phyloP scores from a whole-genome alignment of 2,888 invertebrate species.

The Acrocera orbiculus region DNA sequence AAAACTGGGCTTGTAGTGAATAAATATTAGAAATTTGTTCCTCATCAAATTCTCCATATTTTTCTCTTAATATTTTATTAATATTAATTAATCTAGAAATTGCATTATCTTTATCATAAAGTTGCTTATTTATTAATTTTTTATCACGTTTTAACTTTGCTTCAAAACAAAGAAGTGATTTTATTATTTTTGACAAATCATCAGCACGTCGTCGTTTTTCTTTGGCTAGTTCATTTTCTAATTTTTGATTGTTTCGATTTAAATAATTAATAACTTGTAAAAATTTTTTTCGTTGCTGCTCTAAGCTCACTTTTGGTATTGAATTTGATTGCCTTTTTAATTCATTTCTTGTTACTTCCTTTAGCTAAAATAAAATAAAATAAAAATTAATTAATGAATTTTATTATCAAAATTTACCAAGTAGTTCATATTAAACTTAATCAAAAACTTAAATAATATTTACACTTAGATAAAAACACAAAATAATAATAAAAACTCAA shows the following conservation, averaged over 20 bases:
- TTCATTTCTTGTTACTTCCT: too few species aligned
- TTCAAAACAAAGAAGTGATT: slow-evolving; percentile 28
- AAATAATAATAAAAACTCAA: too few species aligned
- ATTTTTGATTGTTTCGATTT: slow-evolving; percentile 25
- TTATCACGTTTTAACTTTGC: slow-evolving; percentile 29
- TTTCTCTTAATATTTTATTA: slow-evolving; percentile 23
- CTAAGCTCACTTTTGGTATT: slow-evolving; percentile 5
- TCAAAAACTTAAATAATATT: too few species aligned
- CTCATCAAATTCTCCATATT: slow-evolving; percentile 15
- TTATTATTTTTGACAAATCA: slow-evolving; percentile 28
- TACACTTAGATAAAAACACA: too few species aligned
- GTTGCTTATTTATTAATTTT: slow-evolving; percentile 26
- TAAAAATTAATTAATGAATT: too few species aligned
- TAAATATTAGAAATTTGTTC: not conserved
- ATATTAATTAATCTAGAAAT: slow-evolving; percentile 24
- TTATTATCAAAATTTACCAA: too few species aligned
- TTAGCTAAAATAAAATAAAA: too few species aligned
- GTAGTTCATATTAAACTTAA: too few species aligned
- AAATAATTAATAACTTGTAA: slow-evolving; percentile 25
- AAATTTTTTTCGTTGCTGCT: slow-evolving; percentile 21
- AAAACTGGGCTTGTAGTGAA: slow-evolving; percentile 25
- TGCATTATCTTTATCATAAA: slow-evolving; percentile 26
- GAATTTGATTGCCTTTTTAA: too few species aligned
- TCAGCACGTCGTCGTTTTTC: slow-evolving; percentile 27
- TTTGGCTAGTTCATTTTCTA: slow-evolving; percentile 26